A percentile compares a stretch with the other conserved stretches of the same genome.
phyloP scores from a whole-genome alignment of 2,113 vertebrate species.

The Chamaetylas fuelleborni region DNA sequence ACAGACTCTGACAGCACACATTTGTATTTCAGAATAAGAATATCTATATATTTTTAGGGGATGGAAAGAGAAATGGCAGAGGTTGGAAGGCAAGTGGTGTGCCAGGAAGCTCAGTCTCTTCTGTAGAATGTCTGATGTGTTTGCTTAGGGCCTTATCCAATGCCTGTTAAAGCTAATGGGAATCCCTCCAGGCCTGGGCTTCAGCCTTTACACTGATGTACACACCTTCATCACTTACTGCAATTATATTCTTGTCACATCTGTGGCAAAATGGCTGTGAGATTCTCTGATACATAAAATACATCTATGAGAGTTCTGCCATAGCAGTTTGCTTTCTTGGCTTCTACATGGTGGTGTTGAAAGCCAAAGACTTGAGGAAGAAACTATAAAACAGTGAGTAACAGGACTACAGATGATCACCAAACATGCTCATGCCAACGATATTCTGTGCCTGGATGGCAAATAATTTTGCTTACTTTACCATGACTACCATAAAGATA shows the following conservation, averaged over 20 bases:
- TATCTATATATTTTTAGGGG: background rate
- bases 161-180: background rate
- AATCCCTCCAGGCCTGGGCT: background rate
- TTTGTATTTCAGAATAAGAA: background rate
- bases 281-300: background rate
- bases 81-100: background rate
- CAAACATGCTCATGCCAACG: background rate
- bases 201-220: background rate
- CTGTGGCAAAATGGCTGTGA: background rate
- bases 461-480: background rate
- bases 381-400: background rate
- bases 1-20: background rate
- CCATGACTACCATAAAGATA: background rate
- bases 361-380: background rate
- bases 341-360: background rate
- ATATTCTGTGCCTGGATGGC: background rate
- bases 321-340: background rate
- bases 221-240: background rate
- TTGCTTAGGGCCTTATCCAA: slow-evolving; percentile 3
- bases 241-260: background rate
- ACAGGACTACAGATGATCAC: background rate
- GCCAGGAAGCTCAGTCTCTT: background rate
- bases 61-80: background rate
- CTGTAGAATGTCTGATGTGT: background rate
- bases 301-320: background rate